These are phyloP conservation scores for Tetragnatha versicolor DNA, from an alignment of 1,140 invertebrate genomes.

Conservation along the genomic window DNA sequence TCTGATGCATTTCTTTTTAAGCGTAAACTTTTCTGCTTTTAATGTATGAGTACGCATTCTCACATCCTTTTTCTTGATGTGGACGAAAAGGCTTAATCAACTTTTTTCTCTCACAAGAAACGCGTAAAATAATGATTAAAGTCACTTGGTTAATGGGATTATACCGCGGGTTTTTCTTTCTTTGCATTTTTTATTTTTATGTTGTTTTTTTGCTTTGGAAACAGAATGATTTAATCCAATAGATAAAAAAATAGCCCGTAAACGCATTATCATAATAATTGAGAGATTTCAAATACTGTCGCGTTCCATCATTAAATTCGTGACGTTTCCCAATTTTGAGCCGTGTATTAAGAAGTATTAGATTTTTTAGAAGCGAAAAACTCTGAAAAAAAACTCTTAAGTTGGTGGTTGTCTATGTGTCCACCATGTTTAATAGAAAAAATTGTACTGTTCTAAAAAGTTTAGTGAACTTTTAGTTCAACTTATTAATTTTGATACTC, in stretches of 20 bases:
- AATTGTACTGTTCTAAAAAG: no score
- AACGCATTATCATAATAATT: conserved; percentile 50
- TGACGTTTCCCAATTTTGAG: conserved; percentile 29
- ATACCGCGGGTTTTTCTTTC: conserved; percentile 2
- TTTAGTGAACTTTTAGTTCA: no score
- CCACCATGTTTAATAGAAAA: no score
- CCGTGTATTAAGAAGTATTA: conserved; percentile 27
- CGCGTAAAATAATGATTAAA: conserved; percentile 42
- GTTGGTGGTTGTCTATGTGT: no score
- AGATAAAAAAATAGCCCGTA: conserved; percentile 44
- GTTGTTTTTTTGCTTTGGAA: conserved; percentile 12
- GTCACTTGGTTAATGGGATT: conserved; percentile 51
- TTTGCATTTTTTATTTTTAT: not conserved
- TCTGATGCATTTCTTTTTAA: not conserved
- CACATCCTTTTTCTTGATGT: conserved; percentile 9
- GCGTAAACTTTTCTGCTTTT: not conserved
- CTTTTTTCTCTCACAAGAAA: conserved; percentile 3
- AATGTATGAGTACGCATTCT: conserved; percentile 14
- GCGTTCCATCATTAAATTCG: conserved; percentile 27
- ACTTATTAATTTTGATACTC: no score
- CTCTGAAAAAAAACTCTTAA: no score
- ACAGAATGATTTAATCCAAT: conserved; percentile 44
- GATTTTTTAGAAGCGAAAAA: no score
- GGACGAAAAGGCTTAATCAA: conserved; percentile 25
- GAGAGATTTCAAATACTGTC: conserved; percentile 36